A percentile compares a stretch with the other conserved stretches of the same genome.
These are phyloP conservation scores for Polyploca ridens DNA, from an alignment of 2,888 invertebrate species.

Conservation along the genomic window DNA sequence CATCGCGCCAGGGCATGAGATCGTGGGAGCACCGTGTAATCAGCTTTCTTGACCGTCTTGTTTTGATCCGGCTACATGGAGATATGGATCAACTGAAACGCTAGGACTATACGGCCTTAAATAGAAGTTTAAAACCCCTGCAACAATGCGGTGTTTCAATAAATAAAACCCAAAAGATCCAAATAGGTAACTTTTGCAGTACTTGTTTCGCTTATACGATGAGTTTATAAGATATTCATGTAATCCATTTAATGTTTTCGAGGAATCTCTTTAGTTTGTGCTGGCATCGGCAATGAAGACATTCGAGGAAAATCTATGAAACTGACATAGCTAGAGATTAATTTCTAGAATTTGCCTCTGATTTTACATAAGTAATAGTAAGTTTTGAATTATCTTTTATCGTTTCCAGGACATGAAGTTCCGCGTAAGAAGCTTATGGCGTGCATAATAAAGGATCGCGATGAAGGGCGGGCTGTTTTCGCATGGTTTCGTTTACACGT, in stretches of 20 bases:
- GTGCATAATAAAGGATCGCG: conserved; percentile 39
- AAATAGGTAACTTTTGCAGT: no score
- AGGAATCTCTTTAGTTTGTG: background rate
- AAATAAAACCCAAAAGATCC: no score
- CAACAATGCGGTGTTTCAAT: no score
- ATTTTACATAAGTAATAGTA: background rate
- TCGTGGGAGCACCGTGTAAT: conserved; percentile 83
- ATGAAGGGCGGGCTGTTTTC: conserved; percentile 51
- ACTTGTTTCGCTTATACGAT: no score
- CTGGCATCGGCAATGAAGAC: background rate
- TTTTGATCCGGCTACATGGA: conserved; percentile 69
- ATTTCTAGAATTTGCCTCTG: background rate
- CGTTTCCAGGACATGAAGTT: conserved; percentile 30
- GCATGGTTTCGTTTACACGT: conserved; percentile 57
- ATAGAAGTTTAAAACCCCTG: no score
- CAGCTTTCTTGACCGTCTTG: conserved; percentile 80
- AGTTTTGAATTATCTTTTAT: conserved; percentile 5
- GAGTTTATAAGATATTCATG: no score
- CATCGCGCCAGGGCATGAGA: conserved; percentile 74
- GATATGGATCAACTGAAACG: conserved; percentile 50
- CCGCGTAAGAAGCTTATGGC: conserved; percentile 30
- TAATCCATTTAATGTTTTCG: conserved; percentile 1
- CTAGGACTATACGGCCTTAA: conserved; percentile 12
- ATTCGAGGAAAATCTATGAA: background rate
- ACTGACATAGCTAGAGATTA: background rate